Conservation (phyloP, 2,888 invertebrate genomes). For the Pyralis farinalis region DNA sequence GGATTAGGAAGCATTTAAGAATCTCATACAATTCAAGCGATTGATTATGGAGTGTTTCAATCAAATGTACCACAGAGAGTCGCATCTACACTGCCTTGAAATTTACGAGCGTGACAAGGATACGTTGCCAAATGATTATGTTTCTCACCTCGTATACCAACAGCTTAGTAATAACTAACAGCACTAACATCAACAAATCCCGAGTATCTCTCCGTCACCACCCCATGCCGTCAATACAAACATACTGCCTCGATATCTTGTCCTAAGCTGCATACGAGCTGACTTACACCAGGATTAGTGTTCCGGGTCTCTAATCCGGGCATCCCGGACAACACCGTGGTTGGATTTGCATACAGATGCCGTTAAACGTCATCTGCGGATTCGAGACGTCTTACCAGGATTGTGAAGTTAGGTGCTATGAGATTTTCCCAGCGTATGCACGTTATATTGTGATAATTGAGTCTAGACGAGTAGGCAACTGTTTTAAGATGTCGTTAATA, state of each 20-base stretch:
- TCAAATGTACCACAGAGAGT: no score
- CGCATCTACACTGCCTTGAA: no score
- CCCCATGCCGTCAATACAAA: conserved; percentile 27
- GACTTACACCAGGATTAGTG: conserved; percentile 56
- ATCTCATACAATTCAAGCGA: no score
- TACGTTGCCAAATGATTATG: no score
- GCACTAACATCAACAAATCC: conserved; percentile 2
- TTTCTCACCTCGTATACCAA: not conserved
- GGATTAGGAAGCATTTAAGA: no score
- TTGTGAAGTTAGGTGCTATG: conserved; percentile 10
- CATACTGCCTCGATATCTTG: conserved; percentile 47
- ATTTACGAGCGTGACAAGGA: no score
- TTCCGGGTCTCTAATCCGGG: conserved; percentile 42
- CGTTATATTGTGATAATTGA: no score
- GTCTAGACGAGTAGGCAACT: no score
- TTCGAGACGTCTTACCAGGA: conserved; percentile 56
- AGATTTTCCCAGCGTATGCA: conserved; percentile 1
- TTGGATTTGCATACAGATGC: conserved; percentile 66
- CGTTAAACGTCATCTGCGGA: conserved; percentile 70
- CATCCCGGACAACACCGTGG: conserved; percentile 31
- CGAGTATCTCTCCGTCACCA: conserved; percentile 6
- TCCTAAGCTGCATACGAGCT: conserved; percentile 47
- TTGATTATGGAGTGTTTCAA: no score
- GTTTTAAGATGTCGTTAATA: no score
- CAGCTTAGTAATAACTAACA: not conserved